Conservation (phyloP, 2,113 vertebrate species). For the Columba livia region DNA sequence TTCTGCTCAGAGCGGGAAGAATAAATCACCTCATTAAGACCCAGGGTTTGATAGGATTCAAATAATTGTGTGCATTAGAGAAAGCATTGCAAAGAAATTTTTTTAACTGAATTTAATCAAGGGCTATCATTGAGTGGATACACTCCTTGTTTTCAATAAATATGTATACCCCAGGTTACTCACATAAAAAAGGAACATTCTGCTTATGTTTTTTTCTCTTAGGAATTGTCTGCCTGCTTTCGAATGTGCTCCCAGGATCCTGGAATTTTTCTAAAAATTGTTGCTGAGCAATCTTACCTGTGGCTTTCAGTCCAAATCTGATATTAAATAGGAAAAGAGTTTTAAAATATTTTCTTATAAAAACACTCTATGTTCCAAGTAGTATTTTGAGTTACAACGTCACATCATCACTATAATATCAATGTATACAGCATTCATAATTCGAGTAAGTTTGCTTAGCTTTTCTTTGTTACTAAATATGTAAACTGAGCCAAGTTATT, state of each 20-base stretch:
- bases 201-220: slow-evolving; percentile 31
- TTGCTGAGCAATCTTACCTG: slow-evolving; percentile 63
- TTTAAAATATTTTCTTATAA: neutral
- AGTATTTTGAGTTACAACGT: neutral
- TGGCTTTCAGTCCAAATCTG: slow-evolving; percentile 63
- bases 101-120: neutral
- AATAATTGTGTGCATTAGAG: neutral
- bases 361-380: neutral
- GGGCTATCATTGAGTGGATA: neutral
- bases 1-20: neutral
- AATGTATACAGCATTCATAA: neutral
- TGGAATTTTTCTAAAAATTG: slow-evolving; percentile 63
- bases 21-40: slow-evolving; percentile 18
- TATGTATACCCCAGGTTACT: neutral
- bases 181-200: neutral
- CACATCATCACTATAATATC: neutral
- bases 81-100: neutral
- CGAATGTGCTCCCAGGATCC: neutral
- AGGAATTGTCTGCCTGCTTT: neutral
- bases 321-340: neutral
- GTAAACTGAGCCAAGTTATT: neutral
- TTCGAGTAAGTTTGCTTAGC: neutral
- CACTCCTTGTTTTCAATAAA: neutral
- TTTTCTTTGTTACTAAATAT: neutral
- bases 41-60: neutral